These are phyloP conservation scores for Mobula hypostoma DNA, from an alignment of 2,113 vertebrate species.

Conservation along the genomic window DNA sequence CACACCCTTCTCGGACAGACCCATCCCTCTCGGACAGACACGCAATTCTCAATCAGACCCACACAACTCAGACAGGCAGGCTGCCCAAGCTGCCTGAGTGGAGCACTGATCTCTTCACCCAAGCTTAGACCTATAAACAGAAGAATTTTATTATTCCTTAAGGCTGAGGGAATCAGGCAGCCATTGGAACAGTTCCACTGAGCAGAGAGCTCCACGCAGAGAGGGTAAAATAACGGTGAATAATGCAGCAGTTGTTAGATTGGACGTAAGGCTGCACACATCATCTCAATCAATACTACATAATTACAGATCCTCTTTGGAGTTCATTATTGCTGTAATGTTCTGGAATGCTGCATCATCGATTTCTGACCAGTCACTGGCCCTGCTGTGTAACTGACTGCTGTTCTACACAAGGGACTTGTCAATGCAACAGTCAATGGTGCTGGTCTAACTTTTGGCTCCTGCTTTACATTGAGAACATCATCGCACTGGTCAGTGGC, in stretches of 20 bases:
- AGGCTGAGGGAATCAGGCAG: not conserved
- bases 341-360: not conserved
- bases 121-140: not conserved
- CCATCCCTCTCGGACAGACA: no score
- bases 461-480: no score
- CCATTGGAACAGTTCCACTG: no score
- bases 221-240: conserved; percentile 16
- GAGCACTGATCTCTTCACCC: no score
- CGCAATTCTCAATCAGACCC: no score
- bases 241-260: conserved; percentile 1
- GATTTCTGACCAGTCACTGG: not conserved
- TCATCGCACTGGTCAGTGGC: no score
- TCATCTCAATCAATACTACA: conserved; percentile 26
- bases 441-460: no score
- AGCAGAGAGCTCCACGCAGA: not conserved
- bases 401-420: not conserved
- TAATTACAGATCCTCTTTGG: conserved; percentile 25
- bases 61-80: no score
- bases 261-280: conserved; percentile 1
- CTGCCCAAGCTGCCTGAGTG: no score
- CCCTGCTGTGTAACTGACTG: not conserved
- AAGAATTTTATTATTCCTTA: no score
- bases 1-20: no score
- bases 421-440: not conserved
- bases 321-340: conserved; percentile 18